phyloP scores from a whole-genome alignment of 2,113 vertebrate species.

The Cygnus buccinator region DNA sequence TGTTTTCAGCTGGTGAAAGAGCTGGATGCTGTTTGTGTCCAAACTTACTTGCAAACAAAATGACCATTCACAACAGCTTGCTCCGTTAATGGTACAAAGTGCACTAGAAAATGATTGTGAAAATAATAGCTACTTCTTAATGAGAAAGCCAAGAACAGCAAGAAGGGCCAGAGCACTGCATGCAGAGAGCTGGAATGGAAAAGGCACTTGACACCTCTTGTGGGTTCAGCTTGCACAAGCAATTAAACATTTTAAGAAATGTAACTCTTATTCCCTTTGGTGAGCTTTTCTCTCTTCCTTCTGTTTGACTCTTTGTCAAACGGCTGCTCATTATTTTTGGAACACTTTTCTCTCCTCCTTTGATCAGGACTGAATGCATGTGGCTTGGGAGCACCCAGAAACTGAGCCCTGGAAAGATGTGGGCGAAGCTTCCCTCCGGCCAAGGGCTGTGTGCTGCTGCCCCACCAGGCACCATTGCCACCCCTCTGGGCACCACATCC shows the following conservation, averaged over 20 bases:
- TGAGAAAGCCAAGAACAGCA: background rate
- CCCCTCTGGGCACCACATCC: background rate
- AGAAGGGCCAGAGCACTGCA: fast-evolving
- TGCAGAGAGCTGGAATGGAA: background rate
- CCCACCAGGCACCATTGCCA: background rate
- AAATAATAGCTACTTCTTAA: conserved; percentile 31
- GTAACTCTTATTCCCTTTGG: background rate
- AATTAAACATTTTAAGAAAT: conserved; percentile 9
- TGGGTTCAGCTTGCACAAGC: background rate
- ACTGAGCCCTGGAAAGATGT: background rate
- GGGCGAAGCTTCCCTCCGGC: background rate
- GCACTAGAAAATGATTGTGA: conserved; percentile 36
- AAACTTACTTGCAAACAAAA: background rate
- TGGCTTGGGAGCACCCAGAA: background rate
- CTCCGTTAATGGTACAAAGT: background rate
- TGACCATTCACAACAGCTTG: conserved; percentile 2
- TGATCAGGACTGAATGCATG: background rate
- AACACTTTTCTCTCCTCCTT: background rate
- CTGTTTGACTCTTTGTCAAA: background rate
- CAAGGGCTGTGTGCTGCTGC: background rate
- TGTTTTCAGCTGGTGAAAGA: conserved; percentile 9
- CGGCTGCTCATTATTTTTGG: background rate
- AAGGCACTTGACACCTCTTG: conserved; percentile 22
- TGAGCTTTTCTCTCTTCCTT: background rate
- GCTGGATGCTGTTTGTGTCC: background rate